phyloP scores from a whole-genome alignment of 2,113 vertebrate species.

The Heterocephalus glaber region DNA sequence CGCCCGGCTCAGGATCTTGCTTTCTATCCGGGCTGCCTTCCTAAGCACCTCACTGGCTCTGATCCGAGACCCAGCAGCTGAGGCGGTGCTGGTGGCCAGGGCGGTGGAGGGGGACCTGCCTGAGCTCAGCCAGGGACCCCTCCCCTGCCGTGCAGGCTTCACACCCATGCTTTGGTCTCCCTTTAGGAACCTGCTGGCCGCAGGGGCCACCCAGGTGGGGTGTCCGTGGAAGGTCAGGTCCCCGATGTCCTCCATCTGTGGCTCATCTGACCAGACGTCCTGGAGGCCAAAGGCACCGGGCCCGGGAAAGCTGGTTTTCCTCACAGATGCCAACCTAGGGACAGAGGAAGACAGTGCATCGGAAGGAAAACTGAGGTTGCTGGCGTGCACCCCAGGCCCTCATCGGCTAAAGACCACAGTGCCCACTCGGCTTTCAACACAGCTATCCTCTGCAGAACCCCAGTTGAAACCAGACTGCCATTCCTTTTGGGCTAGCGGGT shows the following conservation, averaged over 20 bases:
- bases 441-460: too few relatives aligned
- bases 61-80: not conserved
- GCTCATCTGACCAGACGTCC: constrained; percentile 57
- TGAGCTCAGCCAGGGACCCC: accelerated
- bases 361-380: not conserved
- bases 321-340: constrained; percentile 30
- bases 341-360: not conserved
- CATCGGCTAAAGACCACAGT: not conserved
- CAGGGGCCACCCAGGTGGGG: not conserved
- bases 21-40: constrained; percentile 86
- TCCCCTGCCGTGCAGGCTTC: accelerated
- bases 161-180: constrained; percentile 58
- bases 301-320: not conserved
- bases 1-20: constrained; percentile 79
- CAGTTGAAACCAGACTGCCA: not conserved
- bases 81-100: not conserved
- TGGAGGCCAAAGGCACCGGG: constrained; percentile 54
- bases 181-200: constrained; percentile 86
- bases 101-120: accelerated
- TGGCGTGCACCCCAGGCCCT: not conserved
- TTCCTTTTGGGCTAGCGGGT: not conserved
- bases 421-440: not conserved
- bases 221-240: not conserved
- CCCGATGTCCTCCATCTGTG: not conserved
- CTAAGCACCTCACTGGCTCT: constrained; percentile 78